Conservation (phyloP, 2,113 vertebrate species). For the Cepphus grylle region DNA sequence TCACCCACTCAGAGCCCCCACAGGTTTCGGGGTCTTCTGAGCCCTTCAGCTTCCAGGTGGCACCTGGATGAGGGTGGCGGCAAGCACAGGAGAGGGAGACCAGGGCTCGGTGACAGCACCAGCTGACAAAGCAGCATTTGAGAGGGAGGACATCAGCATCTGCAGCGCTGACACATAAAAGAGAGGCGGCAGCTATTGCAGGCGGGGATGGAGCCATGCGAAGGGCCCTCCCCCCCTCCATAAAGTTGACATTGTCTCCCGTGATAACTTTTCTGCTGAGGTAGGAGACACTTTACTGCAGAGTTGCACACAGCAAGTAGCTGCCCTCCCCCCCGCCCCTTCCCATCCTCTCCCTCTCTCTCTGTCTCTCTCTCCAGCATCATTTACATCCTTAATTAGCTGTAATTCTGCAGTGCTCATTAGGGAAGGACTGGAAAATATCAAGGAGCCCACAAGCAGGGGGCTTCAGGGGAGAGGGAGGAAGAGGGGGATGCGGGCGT, state of each 20-base stretch:
- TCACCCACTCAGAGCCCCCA: not conserved
- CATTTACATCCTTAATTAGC: constrained; percentile 91
- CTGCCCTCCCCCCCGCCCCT: constrained; percentile 9
- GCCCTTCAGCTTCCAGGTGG: accelerated
- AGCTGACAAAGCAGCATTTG: constrained; percentile 19
- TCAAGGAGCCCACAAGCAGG: constrained; percentile 69
- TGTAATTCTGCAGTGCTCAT: constrained; percentile 86
- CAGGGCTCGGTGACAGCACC: not conserved
- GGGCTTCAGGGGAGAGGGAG: constrained; percentile 6
- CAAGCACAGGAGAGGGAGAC: not conserved
- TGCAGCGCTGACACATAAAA: not conserved
- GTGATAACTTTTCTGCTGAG: constrained; percentile 89
- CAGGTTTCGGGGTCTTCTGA: not conserved
- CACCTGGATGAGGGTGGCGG: accelerated
- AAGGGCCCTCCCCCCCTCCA: constrained; percentile 24
- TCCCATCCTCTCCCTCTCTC: not conserved
- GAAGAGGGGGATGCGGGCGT: not conserved
- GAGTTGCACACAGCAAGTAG: constrained; percentile 82
- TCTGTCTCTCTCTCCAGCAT: constrained; percentile 80
- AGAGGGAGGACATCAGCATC: constrained; percentile 25
- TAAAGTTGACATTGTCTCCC: constrained; percentile 86
- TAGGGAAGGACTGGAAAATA: constrained; percentile 78
- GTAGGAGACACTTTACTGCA: constrained; percentile 87
- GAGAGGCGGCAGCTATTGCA: not conserved
- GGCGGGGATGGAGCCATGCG: not conserved